phyloP scores from a whole-genome alignment of 1,140 invertebrate species.

The Camponotus floridanus region DNA sequence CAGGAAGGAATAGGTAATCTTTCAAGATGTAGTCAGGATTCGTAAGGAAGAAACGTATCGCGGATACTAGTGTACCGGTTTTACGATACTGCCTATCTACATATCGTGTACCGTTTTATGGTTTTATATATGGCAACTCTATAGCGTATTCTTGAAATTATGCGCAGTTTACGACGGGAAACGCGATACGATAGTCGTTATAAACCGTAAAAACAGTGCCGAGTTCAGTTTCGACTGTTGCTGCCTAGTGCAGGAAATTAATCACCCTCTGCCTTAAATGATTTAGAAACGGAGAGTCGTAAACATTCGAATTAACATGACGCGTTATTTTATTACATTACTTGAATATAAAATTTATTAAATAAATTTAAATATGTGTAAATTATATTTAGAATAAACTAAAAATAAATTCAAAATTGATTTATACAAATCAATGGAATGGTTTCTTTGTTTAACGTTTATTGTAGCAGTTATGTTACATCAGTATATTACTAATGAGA shows the following conservation, averaged over 20 bases:
- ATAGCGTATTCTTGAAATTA: slow-evolving; percentile 65
- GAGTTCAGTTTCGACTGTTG: slow-evolving; percentile 33
- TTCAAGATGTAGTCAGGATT: not conserved
- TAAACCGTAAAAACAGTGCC: slow-evolving; percentile 50
- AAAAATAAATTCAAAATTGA: not conserved
- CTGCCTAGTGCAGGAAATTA: slow-evolving; percentile 31
- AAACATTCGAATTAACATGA: not conserved
- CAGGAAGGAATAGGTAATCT: not conserved
- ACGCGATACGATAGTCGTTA: slow-evolving; percentile 32
- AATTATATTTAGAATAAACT: slow-evolving; percentile 16
- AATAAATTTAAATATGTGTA: not conserved
- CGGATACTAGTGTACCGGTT: slow-evolving; percentile 16
- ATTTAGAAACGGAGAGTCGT: slow-evolving; percentile 2
- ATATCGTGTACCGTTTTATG: slow-evolving; percentile 33
- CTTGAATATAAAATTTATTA: not conserved
- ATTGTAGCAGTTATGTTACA: not conserved
- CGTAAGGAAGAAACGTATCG: slow-evolving; percentile 14
- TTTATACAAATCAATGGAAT: not conserved
- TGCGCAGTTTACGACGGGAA: slow-evolving; percentile 58
- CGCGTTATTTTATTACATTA: slow-evolving; percentile 28
- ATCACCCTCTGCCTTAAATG: slow-evolving; percentile 15
- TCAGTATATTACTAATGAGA: slow-evolving; percentile 25
- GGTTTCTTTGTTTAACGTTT: not conserved
- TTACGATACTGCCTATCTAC: slow-evolving; percentile 55
- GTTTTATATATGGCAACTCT: not conserved